These are phyloP conservation scores for Petromus typicus DNA, from an alignment of 2,113 vertebrate genomes.

Conservation along the genomic window DNA sequence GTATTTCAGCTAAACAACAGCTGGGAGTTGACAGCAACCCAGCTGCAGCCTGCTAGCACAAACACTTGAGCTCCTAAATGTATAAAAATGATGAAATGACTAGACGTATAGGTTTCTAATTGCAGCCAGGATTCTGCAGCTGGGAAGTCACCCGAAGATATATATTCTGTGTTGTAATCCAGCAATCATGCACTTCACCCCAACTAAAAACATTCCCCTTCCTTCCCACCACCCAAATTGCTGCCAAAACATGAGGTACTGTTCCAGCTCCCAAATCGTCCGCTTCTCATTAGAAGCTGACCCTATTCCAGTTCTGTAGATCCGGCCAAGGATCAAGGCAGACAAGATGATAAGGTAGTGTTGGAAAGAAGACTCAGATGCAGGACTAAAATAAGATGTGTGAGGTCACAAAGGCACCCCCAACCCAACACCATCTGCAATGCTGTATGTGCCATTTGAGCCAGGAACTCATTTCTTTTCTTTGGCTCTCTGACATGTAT, in stretches of 20 bases:
- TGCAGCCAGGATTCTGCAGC: conserved; percentile 85
- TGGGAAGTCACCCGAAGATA: conserved; percentile 80
- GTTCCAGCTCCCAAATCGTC: conserved; percentile 33
- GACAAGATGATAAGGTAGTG: conserved; percentile 15
- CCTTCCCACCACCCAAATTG: conserved; percentile 50
- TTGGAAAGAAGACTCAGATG: conserved; percentile 17
- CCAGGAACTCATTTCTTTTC: neutral
- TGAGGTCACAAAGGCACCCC: neutral
- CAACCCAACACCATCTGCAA: neutral
- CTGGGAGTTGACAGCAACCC: conserved; percentile 81
- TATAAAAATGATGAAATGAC: conserved; percentile 71
- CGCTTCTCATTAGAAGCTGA: conserved; percentile 52
- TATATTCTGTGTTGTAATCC: conserved; percentile 74
- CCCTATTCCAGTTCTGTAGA: conserved; percentile 29
- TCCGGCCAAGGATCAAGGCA: conserved; percentile 1
- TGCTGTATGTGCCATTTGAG: rapidly evolving
- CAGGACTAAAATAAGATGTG: neutral
- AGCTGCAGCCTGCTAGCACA: conserved; percentile 83
- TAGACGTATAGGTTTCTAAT: conserved; percentile 77
- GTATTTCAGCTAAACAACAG: conserved; percentile 81
- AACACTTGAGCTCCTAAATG: conserved; percentile 68
- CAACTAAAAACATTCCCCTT: conserved; percentile 74
- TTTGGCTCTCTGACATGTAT: neutral
- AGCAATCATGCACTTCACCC: conserved; percentile 65
- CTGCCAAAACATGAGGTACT: conserved; percentile 68